Base-by-base conservation (phyloP, 2,888 invertebrate species). In the Listrodromus nycthemerus region DNA sequence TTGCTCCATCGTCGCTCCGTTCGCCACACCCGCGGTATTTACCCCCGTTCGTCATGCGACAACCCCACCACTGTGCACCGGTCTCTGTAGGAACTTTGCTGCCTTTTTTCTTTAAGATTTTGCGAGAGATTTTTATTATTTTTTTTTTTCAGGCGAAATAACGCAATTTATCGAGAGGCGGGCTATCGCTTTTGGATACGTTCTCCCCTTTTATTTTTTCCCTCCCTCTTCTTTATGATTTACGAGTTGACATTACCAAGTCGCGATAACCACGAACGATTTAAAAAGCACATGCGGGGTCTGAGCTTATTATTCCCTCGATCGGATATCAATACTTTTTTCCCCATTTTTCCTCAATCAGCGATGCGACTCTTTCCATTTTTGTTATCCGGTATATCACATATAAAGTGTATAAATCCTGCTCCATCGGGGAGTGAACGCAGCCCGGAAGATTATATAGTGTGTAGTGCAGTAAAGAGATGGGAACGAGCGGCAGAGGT, bases 171-270 rank as follows among this genome's bases (percentile, higher is more conserved):
- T 75, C 48, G 74, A 65, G 24, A 21, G 33, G 19, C 67, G 52
- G 10, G 65, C 78, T 84, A 80, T 84, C 83, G 73, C 74, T 45
- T 24, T 55, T 52, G 67, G 61, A 65, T 65, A 78, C 80, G 80
- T 76, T 77, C 74, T 65, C 48, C 69, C 63, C 63, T 80, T 74
- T 69, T 65, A 19, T 61, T 70, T 80, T 67, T 41, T 10, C 30
- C 83, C 19, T 6, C 58, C 16, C 58, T 5, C 27, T 24, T 5
- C 24, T 65, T 84, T 13, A 63, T 48, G 77, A 84, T 84, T 80
- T 80, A 84, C 67, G 74, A 19, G 63, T 80, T 77, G 63, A 52
- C 55, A 37, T 55, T 48, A 16, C 48, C 21, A 73, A 27, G 52
- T 61, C 41, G 45, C 1, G 24, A 41, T 37, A 41, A 16, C 55